A percentile compares a stretch with the other conserved stretches of the same genome.
phyloP scores from a whole-genome alignment of 2,797 vertebrate species.

The Rhinatrema bivittatum region DNA sequence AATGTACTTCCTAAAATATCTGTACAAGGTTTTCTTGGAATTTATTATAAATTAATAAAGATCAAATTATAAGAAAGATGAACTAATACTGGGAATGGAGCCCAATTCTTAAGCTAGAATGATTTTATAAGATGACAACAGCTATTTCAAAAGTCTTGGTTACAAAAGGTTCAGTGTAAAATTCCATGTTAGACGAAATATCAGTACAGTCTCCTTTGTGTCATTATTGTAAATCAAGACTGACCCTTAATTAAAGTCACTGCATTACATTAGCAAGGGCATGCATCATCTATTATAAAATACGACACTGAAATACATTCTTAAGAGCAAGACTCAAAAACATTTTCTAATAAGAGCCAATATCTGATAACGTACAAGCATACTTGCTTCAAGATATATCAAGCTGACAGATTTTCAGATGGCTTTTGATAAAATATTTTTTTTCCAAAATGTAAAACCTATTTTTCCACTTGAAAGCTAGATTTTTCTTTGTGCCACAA shows the following conservation, averaged over 20 bases:
- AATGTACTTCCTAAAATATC: too few species aligned
- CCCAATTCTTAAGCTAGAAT: not conserved
- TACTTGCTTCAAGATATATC: conserved; percentile 49
- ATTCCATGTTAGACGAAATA: too few species aligned
- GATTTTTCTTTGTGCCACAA: too few species aligned
- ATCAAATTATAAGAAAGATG: too few species aligned
- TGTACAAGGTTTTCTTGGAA: too few species aligned
- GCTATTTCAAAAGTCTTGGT: conserved; percentile 1
- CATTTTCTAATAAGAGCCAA: conserved; percentile 60
- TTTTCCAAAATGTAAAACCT: too few species aligned
- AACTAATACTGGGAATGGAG: conserved; percentile 1
- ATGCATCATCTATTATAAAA: conserved; percentile 62
- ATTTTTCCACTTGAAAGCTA: too few species aligned
- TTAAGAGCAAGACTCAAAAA: conserved; percentile 58
- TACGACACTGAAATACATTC: conserved; percentile 64
- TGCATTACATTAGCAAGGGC: conserved; percentile 60
- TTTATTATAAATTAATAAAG: too few species aligned
- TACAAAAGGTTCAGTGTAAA: conserved; percentile 19
- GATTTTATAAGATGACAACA: not conserved
- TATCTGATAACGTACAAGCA: conserved; percentile 59
- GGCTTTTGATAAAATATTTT: too few species aligned
- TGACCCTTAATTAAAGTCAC: conserved; percentile 43
- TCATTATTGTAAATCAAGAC: conserved; percentile 31
- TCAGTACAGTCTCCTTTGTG: too few species aligned
- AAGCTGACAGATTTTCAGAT: too few species aligned